A percentile compares a stretch with the other conserved stretches of the same genome.
phyloP scores from a whole-genome alignment of 2,888 invertebrate species.

The Patella caerulea region DNA sequence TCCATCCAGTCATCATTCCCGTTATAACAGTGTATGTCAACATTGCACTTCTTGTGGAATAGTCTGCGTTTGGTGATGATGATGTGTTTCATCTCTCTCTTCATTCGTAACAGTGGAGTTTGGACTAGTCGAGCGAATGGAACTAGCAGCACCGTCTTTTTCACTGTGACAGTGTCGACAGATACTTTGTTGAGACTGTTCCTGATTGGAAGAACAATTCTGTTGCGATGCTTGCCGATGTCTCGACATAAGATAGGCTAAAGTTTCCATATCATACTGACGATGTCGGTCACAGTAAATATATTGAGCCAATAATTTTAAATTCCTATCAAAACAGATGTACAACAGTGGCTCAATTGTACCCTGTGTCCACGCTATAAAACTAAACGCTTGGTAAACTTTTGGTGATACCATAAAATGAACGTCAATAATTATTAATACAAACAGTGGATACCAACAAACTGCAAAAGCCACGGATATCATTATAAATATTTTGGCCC shows the following conservation, averaged over 20 bases:
- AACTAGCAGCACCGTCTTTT: not conserved
- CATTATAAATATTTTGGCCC: slow-evolving; percentile 67
- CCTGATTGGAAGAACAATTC: slow-evolving; percentile 17
- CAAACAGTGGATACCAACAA: slow-evolving; percentile 71
- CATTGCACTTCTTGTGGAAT: slow-evolving; percentile 5
- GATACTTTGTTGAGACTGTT: slow-evolving; percentile 10
- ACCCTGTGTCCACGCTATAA: slow-evolving; percentile 70
- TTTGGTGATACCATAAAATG: slow-evolving; percentile 65
- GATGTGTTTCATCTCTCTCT: not conserved
- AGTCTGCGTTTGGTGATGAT: not conserved
- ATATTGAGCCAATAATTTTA: slow-evolving; percentile 61
- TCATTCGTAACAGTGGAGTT: not conserved
- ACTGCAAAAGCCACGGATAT: slow-evolving; percentile 64
- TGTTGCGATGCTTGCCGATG: slow-evolving; percentile 25
- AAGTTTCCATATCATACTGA: slow-evolving; percentile 45
- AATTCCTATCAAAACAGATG: slow-evolving; percentile 68
- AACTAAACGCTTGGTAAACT: slow-evolving; percentile 69
- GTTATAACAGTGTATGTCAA: not conserved
- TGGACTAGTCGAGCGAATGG: slow-evolving; percentile 12
- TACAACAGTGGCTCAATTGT: slow-evolving; percentile 68
- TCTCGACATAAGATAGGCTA: slow-evolving; percentile 51
- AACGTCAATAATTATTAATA: slow-evolving; percentile 67
- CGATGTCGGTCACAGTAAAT: slow-evolving; percentile 58
- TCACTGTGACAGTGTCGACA: slow-evolving; percentile 8
- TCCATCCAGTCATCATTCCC: too few species aligned